Conservation (phyloP, 2,888 invertebrate species). For the Tanypteryx hageni region DNA sequence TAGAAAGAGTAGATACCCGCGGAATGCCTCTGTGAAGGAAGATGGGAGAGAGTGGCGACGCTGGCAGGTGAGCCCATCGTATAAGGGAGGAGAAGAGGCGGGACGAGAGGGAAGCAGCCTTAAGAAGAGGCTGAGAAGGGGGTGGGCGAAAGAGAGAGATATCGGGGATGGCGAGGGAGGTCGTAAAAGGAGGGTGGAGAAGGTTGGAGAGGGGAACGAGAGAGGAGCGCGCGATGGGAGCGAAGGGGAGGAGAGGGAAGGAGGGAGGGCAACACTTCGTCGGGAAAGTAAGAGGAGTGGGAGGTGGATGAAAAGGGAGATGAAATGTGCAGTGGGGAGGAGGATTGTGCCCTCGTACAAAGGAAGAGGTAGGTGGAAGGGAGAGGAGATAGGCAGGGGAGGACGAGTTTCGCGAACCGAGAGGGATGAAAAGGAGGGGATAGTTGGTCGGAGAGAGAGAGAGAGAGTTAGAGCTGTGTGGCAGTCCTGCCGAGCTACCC, state of each 20-base stretch:
- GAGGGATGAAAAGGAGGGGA: neutral
- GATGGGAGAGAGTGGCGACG: neutral
- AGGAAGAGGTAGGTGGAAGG: neutral
- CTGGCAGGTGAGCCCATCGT: constrained; percentile 17
- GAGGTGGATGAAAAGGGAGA: neutral
- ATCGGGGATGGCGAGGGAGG: neutral
- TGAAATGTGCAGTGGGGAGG: neutral
- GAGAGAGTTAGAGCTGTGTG: no score
- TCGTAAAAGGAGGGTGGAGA: neutral
- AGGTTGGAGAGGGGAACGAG: neutral
- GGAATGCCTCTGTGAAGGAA: neutral
- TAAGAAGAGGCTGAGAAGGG: neutral
- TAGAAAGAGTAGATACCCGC: neutral
- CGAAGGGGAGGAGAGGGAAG: neutral
- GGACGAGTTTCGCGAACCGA: neutral
- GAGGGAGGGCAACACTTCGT: neutral
- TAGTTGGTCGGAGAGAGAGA: neutral
- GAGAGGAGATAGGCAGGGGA: neutral
- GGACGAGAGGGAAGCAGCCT: neutral
- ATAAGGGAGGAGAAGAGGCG: neutral
- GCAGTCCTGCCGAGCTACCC: no score
- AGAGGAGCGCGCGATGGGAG: neutral
- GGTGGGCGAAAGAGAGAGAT: neutral
- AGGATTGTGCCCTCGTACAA: neutral
- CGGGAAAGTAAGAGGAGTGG: neutral